These are phyloP conservation scores for Drosophila varians DNA, from an alignment of 1,140 invertebrate species.

Conservation along the genomic window DNA sequence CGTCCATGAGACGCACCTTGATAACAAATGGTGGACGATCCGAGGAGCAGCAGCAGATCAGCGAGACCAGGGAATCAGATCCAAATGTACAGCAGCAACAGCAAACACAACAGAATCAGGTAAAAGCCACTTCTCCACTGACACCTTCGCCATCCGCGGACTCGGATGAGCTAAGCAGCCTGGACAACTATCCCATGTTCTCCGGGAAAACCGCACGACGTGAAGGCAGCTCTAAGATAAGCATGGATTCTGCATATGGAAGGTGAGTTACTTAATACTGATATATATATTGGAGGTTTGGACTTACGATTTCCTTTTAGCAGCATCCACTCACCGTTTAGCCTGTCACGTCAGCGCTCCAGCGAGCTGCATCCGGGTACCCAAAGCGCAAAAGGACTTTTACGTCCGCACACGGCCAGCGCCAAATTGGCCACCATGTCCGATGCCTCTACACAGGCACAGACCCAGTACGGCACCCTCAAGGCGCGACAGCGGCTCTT, in stretches of 20 bases:
- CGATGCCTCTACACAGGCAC: constrained; percentile 61
- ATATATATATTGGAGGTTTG: neutral
- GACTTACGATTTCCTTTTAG: neutral
- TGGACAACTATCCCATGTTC: constrained; percentile 78
- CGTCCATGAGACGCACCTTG: constrained; percentile 45
- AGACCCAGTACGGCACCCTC: constrained; percentile 51
- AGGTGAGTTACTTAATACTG: constrained; percentile 84
- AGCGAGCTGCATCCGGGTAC: constrained; percentile 38
- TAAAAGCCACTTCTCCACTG: constrained; percentile 19
- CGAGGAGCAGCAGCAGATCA: constrained; percentile 1
- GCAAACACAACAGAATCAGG: neutral
- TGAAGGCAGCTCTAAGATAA: constrained; percentile 78
- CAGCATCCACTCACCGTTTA: constrained; percentile 63
- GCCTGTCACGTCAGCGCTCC: constrained; percentile 74
- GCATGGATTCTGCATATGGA: constrained; percentile 88
- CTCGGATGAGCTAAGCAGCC: constrained; percentile 78
- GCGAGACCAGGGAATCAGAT: constrained; percentile 15
- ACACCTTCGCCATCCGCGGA: constrained; percentile 62
- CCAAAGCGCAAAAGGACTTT: constrained; percentile 25
- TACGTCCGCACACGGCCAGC: constrained; percentile 57
- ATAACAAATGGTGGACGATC: neutral
- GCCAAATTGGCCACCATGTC: constrained; percentile 39
- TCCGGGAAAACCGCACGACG: constrained; percentile 61
- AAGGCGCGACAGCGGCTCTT: constrained; percentile 61
- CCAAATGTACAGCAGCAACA: neutral